phyloP scores from a whole-genome alignment of 2,888 invertebrate species.

The Myopa testacea region DNA sequence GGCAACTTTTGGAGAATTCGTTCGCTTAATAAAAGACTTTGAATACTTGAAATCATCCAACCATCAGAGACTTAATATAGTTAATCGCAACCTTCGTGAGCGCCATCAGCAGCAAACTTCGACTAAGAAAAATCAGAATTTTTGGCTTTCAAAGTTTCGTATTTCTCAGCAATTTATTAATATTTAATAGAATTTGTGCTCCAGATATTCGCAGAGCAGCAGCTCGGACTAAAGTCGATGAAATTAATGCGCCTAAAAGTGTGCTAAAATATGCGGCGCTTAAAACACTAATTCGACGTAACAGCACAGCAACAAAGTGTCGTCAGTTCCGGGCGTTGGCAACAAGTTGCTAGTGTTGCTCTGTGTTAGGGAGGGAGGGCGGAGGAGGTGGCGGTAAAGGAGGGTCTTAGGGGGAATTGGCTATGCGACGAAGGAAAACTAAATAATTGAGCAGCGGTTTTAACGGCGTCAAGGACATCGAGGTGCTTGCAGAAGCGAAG shows the following conservation, averaged over 20 bases:
- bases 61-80: neutral
- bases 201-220: neutral
- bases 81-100: neutral
- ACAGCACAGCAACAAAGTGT: neutral
- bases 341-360: slow-evolving; percentile 11
- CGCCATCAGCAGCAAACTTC: too few relatives aligned
- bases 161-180: neutral
- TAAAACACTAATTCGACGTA: slow-evolving; percentile 15
- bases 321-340: neutral
- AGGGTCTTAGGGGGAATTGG: neutral
- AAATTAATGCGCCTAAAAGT: slow-evolving; percentile 10
- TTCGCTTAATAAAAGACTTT: too few relatives aligned
- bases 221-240: too few relatives aligned
- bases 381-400: slow-evolving; percentile 1
- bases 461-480: slow-evolving; percentile 30
- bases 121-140: neutral
- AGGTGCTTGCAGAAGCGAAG: neutral
- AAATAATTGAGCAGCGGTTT: slow-evolving; percentile 30
- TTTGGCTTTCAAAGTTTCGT: slow-evolving; percentile 1
- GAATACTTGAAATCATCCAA: too few relatives aligned
- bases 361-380: neutral
- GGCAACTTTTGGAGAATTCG: too few relatives aligned
- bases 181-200: slow-evolving; percentile 1
- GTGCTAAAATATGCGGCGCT: slow-evolving; percentile 32
- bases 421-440: slow-evolving; percentile 7